phyloP scores from a whole-genome alignment of 2,113 vertebrate species.

The Myotis lucifugus region DNA sequence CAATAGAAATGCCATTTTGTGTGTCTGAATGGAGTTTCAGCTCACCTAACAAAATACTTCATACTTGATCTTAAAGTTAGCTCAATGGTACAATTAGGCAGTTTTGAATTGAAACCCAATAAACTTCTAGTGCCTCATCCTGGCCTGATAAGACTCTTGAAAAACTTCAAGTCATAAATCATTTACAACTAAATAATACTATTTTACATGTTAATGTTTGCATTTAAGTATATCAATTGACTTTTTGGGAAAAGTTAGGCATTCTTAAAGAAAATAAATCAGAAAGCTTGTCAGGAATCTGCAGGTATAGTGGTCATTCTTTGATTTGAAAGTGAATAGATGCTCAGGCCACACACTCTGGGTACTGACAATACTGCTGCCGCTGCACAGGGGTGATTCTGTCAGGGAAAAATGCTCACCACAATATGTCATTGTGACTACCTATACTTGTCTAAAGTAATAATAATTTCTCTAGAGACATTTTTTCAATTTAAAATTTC shows the following conservation, averaged over 20 bases:
- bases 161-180: background rate
- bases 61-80: background rate
- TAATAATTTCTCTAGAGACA: slow-evolving; percentile 54
- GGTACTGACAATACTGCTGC: background rate
- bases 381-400: background rate
- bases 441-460: slow-evolving; percentile 46
- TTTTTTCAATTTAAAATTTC: slow-evolving; percentile 67
- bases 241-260: background rate
- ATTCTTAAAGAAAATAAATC: background rate
- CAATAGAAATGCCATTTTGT: slow-evolving; percentile 40
- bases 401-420: background rate
- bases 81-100: background rate
- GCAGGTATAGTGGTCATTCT: background rate
- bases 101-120: background rate
- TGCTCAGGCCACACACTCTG: background rate
- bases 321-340: background rate
- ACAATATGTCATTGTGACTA: background rate
- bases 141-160: background rate
- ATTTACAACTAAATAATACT: background rate
- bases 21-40: background rate
- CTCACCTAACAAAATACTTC: background rate
- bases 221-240: slow-evolving; percentile 30
- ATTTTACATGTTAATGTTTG: slow-evolving; percentile 42
- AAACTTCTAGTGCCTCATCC: background rate
- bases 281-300: background rate